Evolutionary conservation across 2,113 vertebrate species (phyloP), one percentile per base, ranked within the genome.

Genomic region (Grammomys dolichurus): DNA sequence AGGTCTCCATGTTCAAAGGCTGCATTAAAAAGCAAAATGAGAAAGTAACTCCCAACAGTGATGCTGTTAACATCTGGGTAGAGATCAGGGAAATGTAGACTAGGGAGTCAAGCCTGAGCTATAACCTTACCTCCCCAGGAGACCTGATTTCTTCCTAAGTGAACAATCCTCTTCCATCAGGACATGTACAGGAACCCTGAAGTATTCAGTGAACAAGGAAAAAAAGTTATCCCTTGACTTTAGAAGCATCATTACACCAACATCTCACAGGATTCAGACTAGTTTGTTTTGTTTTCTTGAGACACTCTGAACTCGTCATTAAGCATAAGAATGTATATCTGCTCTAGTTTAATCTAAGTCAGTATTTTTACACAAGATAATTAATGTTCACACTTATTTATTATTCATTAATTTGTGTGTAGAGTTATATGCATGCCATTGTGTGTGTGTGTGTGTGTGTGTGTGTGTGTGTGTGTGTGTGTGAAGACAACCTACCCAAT

Each of bases 1-100:
- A 60, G 70, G 90, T 22, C 36, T 95, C 75, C 40, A 2, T 13
- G 36, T 91, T 84, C 95, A 91, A 97, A 90, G 93, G 56, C 26
- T 58, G 84, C 26, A 85, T 89, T 5, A 91, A 80, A 89, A 48
- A 20, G 48, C 48, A 81, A 93, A 58, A 46, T 90, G 56, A 73
- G 67, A 51, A 72, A 60, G 28, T 76, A 67, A 19, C 19, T 75
- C 75, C 1, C 19, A 36, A 28, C 36, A 11, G 46, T 22, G 1
- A 54, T 80, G 12, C 24, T 14, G 13, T 60, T 28, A 91, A 95
- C 86, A 67, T 60, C 0, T 87, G 67, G 24, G 1, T 20, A 20
- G 95, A 48, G 56, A 36, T 26, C 7, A 14, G 46, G 81, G 70
- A 87, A 73, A 87, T 31, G 19, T 10, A 48, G 87, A 54, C 84